Evolutionary conservation across 2,113 vertebrate species (phyloP), one percentile per base, ranked within the genome.

Genomic region (Gnathonemus longibarbis): DNA sequence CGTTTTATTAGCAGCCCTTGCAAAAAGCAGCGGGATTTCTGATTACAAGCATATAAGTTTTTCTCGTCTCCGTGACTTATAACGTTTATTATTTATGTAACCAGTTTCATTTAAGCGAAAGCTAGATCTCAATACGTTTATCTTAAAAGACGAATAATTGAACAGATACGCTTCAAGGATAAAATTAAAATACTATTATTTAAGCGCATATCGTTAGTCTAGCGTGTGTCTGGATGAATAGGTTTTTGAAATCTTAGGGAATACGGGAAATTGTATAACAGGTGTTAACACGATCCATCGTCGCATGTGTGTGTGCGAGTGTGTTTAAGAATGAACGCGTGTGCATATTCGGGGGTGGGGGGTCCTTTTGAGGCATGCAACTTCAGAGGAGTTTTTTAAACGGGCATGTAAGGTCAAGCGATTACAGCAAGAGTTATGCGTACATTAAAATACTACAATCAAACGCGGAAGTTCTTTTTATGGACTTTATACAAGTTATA

Each of bases 271-370:
- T 17, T 52, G 88, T 84, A 86, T 87, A 96, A 96, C 96, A 96
- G 96, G 96, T 96, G 96, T 93, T 94, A 90, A 91, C 83, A 92
- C 93, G 93, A 95, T 95, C 95, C 95, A 92, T 96, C 95, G 95
- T 84, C n/a, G 39, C 62, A 15, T 58, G 58, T 50, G 42, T 24
- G 46, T 50, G 49, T 80, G 48, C 39, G 21, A 46, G 31, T 45
- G n/a, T 56, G 31, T n/a, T 88, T 17, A 17, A 53, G 21, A 48
- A 48, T 48, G 83, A 48, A 48, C 24, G 88, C n/a, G 88, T 35
- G 62, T 46, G 58, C 19, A 58, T 11, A 13, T 74, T 45, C 19
- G 27, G 56, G 58, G 42, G 42, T 19, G 35, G 53, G 53, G 56
- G 56, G 42, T 70, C 46, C 42, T 24, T 88, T 17, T 15, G 17